A percentile compares a stretch with the other conserved stretches of the same genome.
phyloP scores from a whole-genome alignment of 2,888 invertebrate species.

The Calameuta pallipes region DNA sequence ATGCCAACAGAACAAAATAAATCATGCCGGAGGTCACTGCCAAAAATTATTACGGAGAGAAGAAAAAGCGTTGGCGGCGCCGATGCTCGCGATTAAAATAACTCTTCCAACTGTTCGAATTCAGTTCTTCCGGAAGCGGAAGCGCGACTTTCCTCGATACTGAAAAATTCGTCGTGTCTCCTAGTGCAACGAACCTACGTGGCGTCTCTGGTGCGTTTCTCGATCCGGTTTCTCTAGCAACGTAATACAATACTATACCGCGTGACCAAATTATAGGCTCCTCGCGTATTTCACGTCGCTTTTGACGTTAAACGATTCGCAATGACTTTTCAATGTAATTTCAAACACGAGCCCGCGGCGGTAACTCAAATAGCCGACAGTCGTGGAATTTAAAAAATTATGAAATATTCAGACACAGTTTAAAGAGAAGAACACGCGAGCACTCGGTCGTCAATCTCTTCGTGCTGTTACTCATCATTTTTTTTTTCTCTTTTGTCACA shows the following conservation, averaged over 20 bases:
- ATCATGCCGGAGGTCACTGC: background rate
- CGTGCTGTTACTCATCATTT: background rate
- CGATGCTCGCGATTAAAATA: background rate
- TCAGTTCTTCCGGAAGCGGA: background rate
- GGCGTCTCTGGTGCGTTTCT: background rate
- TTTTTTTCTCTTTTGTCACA: background rate
- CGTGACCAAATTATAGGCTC: background rate
- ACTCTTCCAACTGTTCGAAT: background rate
- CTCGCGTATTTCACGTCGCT: background rate
- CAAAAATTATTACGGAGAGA: background rate
- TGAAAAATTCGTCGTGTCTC: background rate
- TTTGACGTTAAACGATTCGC: background rate
- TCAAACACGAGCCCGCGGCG: background rate
- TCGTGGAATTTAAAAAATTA: background rate
- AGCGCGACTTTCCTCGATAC: background rate
- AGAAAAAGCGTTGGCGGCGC: background rate
- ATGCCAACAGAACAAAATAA: background rate
- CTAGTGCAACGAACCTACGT: background rate
- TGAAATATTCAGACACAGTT: background rate
- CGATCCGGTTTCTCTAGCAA: background rate
- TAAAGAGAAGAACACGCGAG: background rate
- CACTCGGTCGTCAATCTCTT: background rate
- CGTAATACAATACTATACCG: background rate
- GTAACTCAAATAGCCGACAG: too few relatives aligned
- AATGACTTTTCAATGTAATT: background rate